Conservation (phyloP, 2,113 vertebrate genomes). For the Zapus hudsonius region DNA sequence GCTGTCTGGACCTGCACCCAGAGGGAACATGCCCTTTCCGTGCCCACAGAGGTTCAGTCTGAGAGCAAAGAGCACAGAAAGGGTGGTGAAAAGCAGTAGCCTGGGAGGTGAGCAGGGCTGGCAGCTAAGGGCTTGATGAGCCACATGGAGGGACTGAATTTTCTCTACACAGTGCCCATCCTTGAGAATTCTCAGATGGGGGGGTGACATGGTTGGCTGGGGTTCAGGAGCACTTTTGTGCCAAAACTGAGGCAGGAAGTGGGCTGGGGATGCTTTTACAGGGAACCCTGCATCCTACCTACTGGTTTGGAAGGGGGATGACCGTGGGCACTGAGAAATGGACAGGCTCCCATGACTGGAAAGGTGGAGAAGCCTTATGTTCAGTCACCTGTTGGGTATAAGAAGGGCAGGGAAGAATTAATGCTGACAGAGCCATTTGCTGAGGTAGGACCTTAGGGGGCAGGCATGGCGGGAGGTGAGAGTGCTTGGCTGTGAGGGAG, state of each 20-base stretch:
- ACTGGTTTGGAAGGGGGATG: not conserved
- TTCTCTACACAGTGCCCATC: not conserved
- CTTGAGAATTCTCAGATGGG: not conserved
- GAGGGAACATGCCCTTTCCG: not conserved
- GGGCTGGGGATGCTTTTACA: not conserved
- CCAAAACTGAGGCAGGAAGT: not conserved
- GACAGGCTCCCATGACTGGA: too few relatives aligned
- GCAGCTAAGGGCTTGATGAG: not conserved
- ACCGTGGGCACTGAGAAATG: not conserved
- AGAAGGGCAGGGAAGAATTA: not conserved
- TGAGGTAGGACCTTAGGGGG: not conserved
- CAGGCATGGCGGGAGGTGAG: not conserved
- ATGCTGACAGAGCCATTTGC: not conserved
- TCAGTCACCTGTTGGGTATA: not conserved
- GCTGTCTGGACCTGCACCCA: not conserved
- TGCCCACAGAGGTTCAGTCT: not conserved
- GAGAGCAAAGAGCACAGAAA: not conserved
- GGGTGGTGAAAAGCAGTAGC: not conserved
- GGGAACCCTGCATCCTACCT: not conserved
- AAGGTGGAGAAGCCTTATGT: not conserved
- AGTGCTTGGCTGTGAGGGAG: not conserved
- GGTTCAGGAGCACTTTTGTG: not conserved
- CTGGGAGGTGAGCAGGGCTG: not conserved
- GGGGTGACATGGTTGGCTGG: not conserved
- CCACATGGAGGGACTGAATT: not conserved